phyloP scores from a whole-genome alignment of 1,140 invertebrate species.

The Drosophila sucinea region DNA sequence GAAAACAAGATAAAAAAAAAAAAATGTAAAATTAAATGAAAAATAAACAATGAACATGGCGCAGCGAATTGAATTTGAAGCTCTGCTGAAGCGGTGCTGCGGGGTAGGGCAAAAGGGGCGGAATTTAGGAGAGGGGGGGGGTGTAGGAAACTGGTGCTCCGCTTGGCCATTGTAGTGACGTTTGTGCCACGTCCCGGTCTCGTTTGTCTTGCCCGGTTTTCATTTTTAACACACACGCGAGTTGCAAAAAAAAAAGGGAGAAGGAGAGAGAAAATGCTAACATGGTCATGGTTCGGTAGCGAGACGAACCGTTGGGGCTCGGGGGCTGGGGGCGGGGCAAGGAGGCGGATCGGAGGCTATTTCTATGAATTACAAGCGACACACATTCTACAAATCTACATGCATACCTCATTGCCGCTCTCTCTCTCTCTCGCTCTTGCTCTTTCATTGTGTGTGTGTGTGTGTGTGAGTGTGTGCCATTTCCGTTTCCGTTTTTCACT shows the following conservation, averaged over 20 bases:
- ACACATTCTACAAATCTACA: conserved; percentile 34
- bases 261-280: conserved; percentile 59
- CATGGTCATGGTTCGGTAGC: conserved; percentile 50
- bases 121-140: background rate
- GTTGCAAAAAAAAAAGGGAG: conserved; percentile 30
- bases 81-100: conserved; percentile 30
- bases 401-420: conserved; percentile 18
- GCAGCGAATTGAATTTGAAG: conserved; percentile 76
- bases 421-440: conserved; percentile 13
- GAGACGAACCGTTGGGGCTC: background rate
- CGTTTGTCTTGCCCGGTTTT: conserved; percentile 61
- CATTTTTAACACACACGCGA: conserved; percentile 71
- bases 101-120: conserved; percentile 5
- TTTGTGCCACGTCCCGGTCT: conserved; percentile 52
- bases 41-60: conserved; percentile 80
- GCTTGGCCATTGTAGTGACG: conserved; percentile 47
- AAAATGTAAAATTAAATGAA: conserved; percentile 79
- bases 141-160: conserved; percentile 19
- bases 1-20: conserved; percentile 46
- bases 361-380: conserved; percentile 71
- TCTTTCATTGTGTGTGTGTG: conserved; percentile 26
- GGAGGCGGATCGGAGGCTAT: conserved; percentile 37
- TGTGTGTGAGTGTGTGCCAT: conserved; percentile 63
- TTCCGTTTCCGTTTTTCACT: conserved; percentile 78
- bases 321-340: background rate